Conservation (phyloP, 2,797 vertebrate species). For the Limnodromus scolopaceus region DNA sequence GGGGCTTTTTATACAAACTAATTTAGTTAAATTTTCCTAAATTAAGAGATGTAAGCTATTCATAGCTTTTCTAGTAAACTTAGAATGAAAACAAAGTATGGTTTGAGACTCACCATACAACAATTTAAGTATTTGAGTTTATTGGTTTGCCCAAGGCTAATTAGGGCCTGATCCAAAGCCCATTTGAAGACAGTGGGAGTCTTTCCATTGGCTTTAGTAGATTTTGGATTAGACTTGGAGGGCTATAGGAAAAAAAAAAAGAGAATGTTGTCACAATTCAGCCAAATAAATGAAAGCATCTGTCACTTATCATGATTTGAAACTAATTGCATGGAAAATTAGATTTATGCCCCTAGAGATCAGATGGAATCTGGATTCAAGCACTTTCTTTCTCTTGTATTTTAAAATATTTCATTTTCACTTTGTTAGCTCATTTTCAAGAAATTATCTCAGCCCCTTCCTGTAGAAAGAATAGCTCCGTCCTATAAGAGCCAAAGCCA, state of each 20-base stretch:
- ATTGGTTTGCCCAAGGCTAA: constrained; percentile 24
- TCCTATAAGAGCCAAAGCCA: neutral
- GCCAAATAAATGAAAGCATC: constrained; percentile 38
- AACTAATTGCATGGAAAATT: constrained; percentile 48
- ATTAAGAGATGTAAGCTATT: neutral
- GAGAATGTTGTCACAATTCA: neutral
- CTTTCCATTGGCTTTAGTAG: neutral
- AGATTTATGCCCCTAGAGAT: neutral
- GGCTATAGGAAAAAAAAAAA: neutral
- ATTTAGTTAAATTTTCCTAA: neutral
- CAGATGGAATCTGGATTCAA: constrained; percentile 4
- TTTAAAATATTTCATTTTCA: constrained; percentile 33
- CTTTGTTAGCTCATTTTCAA: constrained; percentile 39
- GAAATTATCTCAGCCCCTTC: neutral
- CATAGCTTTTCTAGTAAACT: neutral
- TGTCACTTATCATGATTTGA: constrained; percentile 31
- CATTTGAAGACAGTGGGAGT: neutral
- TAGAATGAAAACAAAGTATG: neutral
- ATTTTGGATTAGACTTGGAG: neutral
- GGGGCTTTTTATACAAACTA: neutral
- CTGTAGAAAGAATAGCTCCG: neutral
- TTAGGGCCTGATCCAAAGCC: constrained; percentile 6
- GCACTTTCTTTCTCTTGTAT: neutral
- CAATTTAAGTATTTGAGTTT: neutral
- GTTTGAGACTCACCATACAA: neutral